Evolutionary conservation across 2,888 invertebrate genomes (phyloP).

Genomic region (Thera britannica): DNA sequence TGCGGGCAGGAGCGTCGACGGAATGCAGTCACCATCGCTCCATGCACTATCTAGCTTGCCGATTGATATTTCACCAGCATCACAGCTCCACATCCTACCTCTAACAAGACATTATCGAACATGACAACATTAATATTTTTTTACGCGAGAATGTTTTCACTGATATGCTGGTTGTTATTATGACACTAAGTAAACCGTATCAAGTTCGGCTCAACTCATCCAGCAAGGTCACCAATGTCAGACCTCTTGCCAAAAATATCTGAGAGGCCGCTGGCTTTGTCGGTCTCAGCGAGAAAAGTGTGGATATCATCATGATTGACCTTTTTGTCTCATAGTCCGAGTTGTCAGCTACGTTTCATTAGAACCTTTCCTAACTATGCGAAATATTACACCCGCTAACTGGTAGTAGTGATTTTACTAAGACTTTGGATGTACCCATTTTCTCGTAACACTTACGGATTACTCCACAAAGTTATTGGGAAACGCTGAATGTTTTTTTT

Average conservation of each 20-base stretch:
- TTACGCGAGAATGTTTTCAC: neutral
- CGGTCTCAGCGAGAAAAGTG: neutral
- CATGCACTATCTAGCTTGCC: constrained; percentile 68
- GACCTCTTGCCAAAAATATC: constrained; percentile 7
- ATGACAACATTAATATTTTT: neutral
- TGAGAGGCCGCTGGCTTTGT: neutral
- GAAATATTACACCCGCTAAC: no score
- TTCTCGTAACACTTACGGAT: no score
- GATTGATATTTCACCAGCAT: constrained; percentile 67
- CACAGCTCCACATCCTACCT: neutral
- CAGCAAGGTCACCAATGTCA: neutral
- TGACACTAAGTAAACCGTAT: neutral
- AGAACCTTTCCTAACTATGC: no score
- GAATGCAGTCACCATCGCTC: constrained; percentile 82
- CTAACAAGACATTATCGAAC: neutral
- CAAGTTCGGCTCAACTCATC: neutral
- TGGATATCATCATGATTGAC: neutral
- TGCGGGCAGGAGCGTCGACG: constrained; percentile 63
- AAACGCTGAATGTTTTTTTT: constrained; percentile 9
- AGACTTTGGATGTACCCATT: no score
- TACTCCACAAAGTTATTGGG: neutral
- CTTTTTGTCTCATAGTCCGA: neutral
- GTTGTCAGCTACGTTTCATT: neutral
- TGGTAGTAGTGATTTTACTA: no score
- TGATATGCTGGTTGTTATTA: neutral